Evolutionary conservation across 2,113 vertebrate genomes (phyloP).

Genomic region (Hippocampus comes): DNA sequence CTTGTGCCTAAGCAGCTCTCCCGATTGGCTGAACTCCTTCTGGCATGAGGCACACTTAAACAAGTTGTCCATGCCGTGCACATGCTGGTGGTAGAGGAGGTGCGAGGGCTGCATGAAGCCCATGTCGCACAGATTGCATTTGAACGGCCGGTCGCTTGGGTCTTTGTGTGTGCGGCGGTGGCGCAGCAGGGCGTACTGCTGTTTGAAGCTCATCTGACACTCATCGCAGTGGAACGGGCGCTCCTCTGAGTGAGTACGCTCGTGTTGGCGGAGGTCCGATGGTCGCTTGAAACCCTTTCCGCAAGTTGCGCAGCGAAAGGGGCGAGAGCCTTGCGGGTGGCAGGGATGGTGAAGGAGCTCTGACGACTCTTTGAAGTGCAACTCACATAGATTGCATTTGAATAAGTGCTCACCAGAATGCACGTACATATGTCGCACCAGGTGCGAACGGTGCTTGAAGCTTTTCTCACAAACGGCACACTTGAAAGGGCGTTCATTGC

Average conservation of each 20-base stretch:
- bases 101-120: conserved; percentile 94
- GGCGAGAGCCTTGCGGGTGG: conserved; percentile 88
- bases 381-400: conserved; percentile 91
- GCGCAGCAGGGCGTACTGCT: conserved; percentile 90
- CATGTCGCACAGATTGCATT: conserved; percentile 95
- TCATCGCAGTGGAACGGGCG: conserved; percentile 96
- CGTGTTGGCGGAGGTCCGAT: conserved; percentile 91
- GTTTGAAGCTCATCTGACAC: conserved; percentile 98
- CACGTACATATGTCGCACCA: conserved; percentile 96
- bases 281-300: conserved; percentile 94
- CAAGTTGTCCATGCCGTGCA: conserved; percentile 93
- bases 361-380: conserved; percentile 94
- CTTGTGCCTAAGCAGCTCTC: conserved; percentile 91
- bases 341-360: conserved; percentile 96
- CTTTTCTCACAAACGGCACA: conserved; percentile 96
- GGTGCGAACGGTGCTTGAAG: conserved; percentile 97
- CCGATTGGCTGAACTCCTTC: conserved; percentile 95
- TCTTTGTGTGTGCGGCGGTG: conserved; percentile 91
- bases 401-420: conserved; percentile 94
- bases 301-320: conserved; percentile 90
- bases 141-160: conserved; percentile 79
- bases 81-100: conserved; percentile 94
- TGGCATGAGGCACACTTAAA: conserved; percentile 97
- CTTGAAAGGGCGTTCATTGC: conserved; percentile 92
- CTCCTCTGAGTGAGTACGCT: conserved; percentile 95